Percentiles rank a stretch among this genome's conserved stretches.
Conservation (phyloP, 2,113 vertebrate species). For the Sinocyclocheilus rhinocerous region DNA sequence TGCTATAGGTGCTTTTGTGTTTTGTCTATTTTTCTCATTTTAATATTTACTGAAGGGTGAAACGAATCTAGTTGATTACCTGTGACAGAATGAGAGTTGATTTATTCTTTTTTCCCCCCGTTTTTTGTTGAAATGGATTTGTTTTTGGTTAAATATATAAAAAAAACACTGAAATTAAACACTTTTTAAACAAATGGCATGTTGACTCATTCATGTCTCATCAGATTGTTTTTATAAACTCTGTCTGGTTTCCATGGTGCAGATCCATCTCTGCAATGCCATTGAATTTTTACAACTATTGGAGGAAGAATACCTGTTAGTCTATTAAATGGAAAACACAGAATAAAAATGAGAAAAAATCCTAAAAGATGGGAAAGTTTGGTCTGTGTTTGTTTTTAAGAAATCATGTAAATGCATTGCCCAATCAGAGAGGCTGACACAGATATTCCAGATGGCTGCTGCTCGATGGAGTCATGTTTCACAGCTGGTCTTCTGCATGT, state of each 20-base stretch:
- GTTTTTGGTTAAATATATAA: neutral
- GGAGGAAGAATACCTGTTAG: neutral
- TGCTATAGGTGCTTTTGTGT: neutral
- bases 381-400: neutral
- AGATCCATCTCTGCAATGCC: neutral
- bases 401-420: neutral
- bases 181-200: neutral
- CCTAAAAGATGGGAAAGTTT: neutral
- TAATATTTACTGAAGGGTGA: neutral
- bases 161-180: conserved; percentile 39
- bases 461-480: conserved; percentile 50
- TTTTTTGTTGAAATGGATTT: conserved; percentile 17
- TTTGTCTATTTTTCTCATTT: neutral
- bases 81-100: neutral
- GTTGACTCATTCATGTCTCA: conserved; percentile 35
- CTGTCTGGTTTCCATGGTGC: conserved; percentile 22
- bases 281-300: neutral
- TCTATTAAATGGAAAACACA: neutral
- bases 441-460: conserved; percentile 16
- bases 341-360: neutral
- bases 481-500: neutral
- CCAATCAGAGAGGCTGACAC: conserved; percentile 34
- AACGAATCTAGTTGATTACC: neutral
- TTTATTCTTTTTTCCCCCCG: too few relatives aligned
- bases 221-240: conserved; percentile 45